A percentile compares a stretch with the other conserved stretches of the same genome.
phyloP scores from a whole-genome alignment of 2,888 invertebrate genomes.

The Cepaea hortensis region DNA sequence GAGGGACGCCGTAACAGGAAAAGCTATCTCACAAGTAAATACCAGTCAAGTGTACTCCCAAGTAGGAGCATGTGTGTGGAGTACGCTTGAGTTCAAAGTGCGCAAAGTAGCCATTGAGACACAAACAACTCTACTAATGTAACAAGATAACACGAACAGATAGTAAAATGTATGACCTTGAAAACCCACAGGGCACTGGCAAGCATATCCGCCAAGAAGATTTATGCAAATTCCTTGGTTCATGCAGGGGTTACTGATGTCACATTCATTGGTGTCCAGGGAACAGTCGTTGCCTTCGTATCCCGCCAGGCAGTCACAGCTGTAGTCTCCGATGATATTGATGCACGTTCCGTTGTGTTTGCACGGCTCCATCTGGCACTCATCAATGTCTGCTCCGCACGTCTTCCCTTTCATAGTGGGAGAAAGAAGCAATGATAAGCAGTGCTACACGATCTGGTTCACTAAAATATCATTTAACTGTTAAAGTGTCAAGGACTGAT shows the following conservation, averaged over 20 bases:
- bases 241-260: conserved; percentile 23
- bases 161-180: conserved; percentile 56
- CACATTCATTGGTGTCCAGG: conserved; percentile 44
- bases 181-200: conserved; percentile 27
- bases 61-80: too few species aligned
- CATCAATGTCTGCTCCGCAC: conserved; percentile 7
- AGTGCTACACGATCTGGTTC: too few species aligned
- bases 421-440: too few species aligned
- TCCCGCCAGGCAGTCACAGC: conserved; percentile 37
- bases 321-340: conserved; percentile 29
- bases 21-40: too few species aligned
- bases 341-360: conserved; percentile 44
- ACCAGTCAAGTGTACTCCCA: too few species aligned
- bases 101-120: too few species aligned
- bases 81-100: too few species aligned
- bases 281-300: conserved; percentile 41
- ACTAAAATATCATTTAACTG: too few species aligned
- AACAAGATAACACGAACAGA: too few species aligned
- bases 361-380: conserved; percentile 30
- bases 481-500: too few species aligned
- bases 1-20: too few species aligned
- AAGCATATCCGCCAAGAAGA: conserved; percentile 38
- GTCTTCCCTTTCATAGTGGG: not conserved
- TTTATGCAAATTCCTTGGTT: conserved; percentile 40
- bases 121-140: too few species aligned